Base-by-base conservation (phyloP, 1,140 invertebrate genomes). In the Formica exsecta region DNA sequence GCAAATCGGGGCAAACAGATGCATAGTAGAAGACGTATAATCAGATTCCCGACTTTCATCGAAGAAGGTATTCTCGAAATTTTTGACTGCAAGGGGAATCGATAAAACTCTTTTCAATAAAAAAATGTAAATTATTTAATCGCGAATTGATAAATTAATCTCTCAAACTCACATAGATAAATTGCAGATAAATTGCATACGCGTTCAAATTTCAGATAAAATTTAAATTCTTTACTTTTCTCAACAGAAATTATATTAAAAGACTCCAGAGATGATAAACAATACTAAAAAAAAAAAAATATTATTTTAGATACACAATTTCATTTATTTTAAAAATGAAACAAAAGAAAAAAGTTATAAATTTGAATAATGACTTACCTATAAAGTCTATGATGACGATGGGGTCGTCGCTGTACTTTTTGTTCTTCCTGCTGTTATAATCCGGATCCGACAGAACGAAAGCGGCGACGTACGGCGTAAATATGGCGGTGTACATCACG, bases 401-500 rank as follows among this genome's bases (percentile, higher is more conserved):
- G 61, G 98, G 98, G 94, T 98, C 98, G 92, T 98, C 97, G 91
- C 96, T 96, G 93, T 98, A 98, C 88, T 96, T 96, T 92, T 96
- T 96, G 80, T 94, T 95, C 92, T 96, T 96, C 81, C 95, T 95
- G 89, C 92, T 96, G 94, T 96, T 96, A 93, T 96, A 97, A 93
- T 97, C 97, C 32, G 97, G 96, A 94, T 99, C 98, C 92, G 98
- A 98, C 86, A 99, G 97, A 91, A 99, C 96, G 96, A 99, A 99
- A 84, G 99, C 99, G 74, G 99, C 99, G 41, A 99, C 98, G 95
- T 99, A 99, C 6, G 99, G 99, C 83, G 99, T 99, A 95, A 99
- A 99, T 95, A 99, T 99, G 87, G 99, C 99, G 75, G 99, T 99
- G 95, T 99, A 99, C 95, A 99, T 98, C 88, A 99, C 99, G 76